These are phyloP conservation scores for Tapirus indicus DNA, from an alignment of 2,797 vertebrate species.

Conservation along the genomic window DNA sequence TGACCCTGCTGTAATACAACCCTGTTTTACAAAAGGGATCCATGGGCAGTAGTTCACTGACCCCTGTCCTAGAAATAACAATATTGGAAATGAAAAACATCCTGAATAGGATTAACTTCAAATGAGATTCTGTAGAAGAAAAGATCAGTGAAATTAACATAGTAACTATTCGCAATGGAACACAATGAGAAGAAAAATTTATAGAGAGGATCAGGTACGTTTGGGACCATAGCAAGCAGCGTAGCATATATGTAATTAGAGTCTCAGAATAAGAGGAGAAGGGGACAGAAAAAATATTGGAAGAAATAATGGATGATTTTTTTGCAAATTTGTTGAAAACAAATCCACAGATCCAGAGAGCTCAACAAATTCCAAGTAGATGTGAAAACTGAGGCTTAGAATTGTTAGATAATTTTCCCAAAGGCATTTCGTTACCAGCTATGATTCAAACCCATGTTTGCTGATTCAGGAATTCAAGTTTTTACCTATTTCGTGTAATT, in stretches of 20 bases:
- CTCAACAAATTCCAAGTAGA: neutral
- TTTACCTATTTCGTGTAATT: neutral
- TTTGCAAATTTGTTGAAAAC: neutral
- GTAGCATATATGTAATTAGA: neutral
- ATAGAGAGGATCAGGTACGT: neutral
- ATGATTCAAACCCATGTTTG: neutral
- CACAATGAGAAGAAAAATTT: neutral
- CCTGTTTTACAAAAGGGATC: neutral
- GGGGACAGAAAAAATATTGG: neutral
- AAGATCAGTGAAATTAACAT: neutral
- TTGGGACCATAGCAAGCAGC: neutral
- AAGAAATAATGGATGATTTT: neutral
- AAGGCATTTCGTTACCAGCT: neutral
- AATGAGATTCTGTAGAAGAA: neutral
- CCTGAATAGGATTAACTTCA: neutral
- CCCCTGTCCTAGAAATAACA: neutral
- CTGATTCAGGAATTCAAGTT: neutral
- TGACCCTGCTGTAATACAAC: neutral
- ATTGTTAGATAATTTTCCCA: neutral
- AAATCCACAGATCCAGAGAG: neutral
- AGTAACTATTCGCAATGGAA: neutral
- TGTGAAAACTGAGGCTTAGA: neutral
- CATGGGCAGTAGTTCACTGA: neutral
- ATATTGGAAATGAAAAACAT: conserved; percentile 24
- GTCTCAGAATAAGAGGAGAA: neutral